Percentiles rank a stretch among this genome's conserved stretches.
These are phyloP conservation scores for Meloidogyne exigua DNA, from an alignment of 1,140 invertebrate genomes.

Conservation along the genomic window DNA sequence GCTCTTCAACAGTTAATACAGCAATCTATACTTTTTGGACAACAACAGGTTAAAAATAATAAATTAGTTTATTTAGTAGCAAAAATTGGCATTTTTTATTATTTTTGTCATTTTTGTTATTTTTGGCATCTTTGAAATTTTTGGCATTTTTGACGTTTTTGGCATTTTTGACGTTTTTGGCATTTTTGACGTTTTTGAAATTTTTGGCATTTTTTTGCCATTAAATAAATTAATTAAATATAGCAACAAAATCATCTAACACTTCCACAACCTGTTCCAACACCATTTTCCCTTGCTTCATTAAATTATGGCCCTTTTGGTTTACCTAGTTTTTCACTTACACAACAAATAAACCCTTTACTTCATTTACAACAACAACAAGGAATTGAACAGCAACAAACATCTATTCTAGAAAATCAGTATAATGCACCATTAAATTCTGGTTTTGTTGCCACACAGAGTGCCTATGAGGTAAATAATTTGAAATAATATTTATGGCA, in stretches of 20 bases:
- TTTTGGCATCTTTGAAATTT: too few relatives aligned
- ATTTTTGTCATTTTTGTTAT: too few relatives aligned
- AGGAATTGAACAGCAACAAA: not conserved
- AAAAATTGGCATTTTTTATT: too few relatives aligned
- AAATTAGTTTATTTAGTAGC: too few relatives aligned
- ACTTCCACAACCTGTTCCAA: not conserved
- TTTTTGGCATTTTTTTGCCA: too few relatives aligned
- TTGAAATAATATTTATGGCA: too few relatives aligned
- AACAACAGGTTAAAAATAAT: not conserved
- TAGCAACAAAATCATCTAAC: not conserved
- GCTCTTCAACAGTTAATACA: not conserved
- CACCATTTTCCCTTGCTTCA: not conserved
- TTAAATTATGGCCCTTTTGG: conserved; percentile 25
- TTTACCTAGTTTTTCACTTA: conserved; percentile 6
- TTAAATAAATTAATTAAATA: too few relatives aligned
- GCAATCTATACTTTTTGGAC: not conserved
- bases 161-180: too few relatives aligned
- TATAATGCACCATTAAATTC: not conserved
- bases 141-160: too few relatives aligned
- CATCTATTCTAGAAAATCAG: not conserved
- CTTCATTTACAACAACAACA: conserved; percentile 4
- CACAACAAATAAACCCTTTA: not conserved
- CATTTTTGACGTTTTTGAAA: too few relatives aligned
- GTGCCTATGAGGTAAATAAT: conserved; percentile 12
- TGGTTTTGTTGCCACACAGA: not conserved